A percentile compares a stretch with the other conserved stretches of the same genome.
Conservation (phyloP, 2,888 invertebrate species). For the Ophioninae sp. region DNA sequence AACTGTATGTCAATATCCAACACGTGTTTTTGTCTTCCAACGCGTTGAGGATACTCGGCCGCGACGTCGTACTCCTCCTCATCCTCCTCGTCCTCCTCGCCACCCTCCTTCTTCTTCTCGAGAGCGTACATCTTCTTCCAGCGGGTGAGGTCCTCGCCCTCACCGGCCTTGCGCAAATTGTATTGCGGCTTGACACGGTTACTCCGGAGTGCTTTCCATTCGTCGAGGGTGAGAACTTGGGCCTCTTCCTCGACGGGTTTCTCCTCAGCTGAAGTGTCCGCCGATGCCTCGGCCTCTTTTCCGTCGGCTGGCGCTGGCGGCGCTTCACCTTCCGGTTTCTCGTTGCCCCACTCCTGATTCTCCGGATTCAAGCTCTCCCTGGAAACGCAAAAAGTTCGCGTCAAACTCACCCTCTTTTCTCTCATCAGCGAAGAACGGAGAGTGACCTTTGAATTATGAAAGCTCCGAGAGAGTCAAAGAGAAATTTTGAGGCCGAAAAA, state of each 20-base stretch:
- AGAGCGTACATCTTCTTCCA: conserved; percentile 96
- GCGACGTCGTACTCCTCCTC: conserved; percentile 87
- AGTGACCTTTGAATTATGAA: neutral
- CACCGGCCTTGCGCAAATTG: conserved; percentile 96
- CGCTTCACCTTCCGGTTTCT: conserved; percentile 82
- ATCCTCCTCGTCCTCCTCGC: conserved; percentile 86
- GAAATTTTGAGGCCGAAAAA: neutral
- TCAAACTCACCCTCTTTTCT: neutral
- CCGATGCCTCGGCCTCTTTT: conserved; percentile 75
- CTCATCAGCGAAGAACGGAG: neutral
- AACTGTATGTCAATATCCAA: conserved; percentile 94
- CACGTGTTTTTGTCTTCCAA: conserved; percentile 92
- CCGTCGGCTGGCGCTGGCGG: conserved; percentile 67
- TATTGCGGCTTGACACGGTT: conserved; percentile 92
- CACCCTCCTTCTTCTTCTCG: conserved; percentile 87
- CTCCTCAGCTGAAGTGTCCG: conserved; percentile 78
- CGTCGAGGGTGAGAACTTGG: conserved; percentile 93
- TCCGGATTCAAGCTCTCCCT: conserved; percentile 79
- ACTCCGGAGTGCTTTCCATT: conserved; percentile 94
- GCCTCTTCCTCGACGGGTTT: conserved; percentile 88
- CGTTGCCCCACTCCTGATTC: conserved; percentile 78
- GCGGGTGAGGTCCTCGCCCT: conserved; percentile 94
- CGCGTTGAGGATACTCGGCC: conserved; percentile 91
- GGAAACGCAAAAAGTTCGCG: neutral
- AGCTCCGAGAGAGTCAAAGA: neutral